Base-by-base conservation (phyloP, 2,797 vertebrate genomes). In the Psittacula echo region DNA sequence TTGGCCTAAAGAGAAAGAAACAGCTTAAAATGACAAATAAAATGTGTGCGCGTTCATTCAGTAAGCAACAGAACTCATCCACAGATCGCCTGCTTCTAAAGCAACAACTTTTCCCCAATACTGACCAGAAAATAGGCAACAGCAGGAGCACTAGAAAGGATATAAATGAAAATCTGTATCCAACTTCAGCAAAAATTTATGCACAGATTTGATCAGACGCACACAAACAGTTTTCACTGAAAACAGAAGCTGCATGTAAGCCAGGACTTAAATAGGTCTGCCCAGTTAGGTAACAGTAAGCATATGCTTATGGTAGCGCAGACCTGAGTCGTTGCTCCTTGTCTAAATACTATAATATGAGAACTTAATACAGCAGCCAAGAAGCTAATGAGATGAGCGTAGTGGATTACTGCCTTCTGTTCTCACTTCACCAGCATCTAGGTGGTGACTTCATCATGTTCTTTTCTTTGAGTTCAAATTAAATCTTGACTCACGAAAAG, bases 1-100 rank as follows among this genome's bases (percentile, higher is more conserved):
- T 90, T 99, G 99, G 77, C 99, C 99, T 98, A 58, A 42, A 76
- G 39, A 44, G 45, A 93, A 81, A 91, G 53, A 53, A 80, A 65
- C 9, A 67, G n/a, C 53, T 89, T 44, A 72, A 32, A 65, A 9
- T 13, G 44, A 77, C 26, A 58, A 32, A 32, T 20, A 41, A 65
- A 81, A 53, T 2, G 8, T 1, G n/a, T 2, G 20, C 44, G 9
- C 37, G 16, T 16, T 23, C 67, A 14, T 16, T 54, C 64, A 34
- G 5, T 26, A 30, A 34, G 68, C 48, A 70, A 60, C 22, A 39
- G 71, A 53, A 45, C n/a, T 62, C 20, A 10, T 30, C 15, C 15
- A 61, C 16, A n/a, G 30, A 70, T 24, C 1, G 14, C 27, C 51
- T 47, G 30, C 65, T 79, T 85, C 7, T 3, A 24, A 47, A 75